Conservation (phyloP, 2,113 vertebrate species). For the human region DNA sequence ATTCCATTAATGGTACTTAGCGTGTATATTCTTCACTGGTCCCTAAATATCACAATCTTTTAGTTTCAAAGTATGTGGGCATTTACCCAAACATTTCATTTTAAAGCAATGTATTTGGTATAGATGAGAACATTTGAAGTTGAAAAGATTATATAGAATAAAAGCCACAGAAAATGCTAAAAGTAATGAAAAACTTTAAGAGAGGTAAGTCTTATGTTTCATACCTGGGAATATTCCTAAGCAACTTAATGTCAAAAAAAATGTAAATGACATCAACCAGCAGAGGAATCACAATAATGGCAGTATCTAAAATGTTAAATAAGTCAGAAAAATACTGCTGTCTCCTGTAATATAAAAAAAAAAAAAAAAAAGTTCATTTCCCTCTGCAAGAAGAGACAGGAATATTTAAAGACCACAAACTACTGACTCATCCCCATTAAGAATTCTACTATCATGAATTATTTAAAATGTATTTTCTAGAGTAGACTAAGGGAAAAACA, state of each 20-base stretch:
- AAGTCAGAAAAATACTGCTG: conserved; percentile 90
- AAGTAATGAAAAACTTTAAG: background rate
- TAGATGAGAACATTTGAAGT: background rate
- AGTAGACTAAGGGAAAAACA: background rate
- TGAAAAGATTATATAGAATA: background rate
- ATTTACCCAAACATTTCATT: background rate
- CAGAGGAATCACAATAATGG: conserved; percentile 88
- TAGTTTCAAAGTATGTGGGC: background rate
- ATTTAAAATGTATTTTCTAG: conserved; percentile 2
- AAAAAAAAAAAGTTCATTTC: background rate
- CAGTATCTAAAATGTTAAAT: conserved; percentile 90
- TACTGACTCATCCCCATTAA: background rate
- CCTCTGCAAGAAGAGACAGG: background rate
- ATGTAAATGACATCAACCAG: conserved; percentile 88
- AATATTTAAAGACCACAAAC: conserved; percentile 19
- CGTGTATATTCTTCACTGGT: background rate
- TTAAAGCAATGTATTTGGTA: background rate
- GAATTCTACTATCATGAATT: background rate
- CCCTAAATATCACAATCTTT: background rate
- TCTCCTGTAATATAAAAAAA: conserved; percentile 84
- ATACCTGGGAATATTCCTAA: conserved; percentile 90
- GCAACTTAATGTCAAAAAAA: conserved; percentile 83
- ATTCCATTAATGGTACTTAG: background rate
- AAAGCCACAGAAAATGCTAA: background rate
- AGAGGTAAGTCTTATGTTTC: conserved; percentile 15